Evolutionary conservation across 2,113 vertebrate species (phyloP).

Genomic region (Malurus alboscapulatus): DNA sequence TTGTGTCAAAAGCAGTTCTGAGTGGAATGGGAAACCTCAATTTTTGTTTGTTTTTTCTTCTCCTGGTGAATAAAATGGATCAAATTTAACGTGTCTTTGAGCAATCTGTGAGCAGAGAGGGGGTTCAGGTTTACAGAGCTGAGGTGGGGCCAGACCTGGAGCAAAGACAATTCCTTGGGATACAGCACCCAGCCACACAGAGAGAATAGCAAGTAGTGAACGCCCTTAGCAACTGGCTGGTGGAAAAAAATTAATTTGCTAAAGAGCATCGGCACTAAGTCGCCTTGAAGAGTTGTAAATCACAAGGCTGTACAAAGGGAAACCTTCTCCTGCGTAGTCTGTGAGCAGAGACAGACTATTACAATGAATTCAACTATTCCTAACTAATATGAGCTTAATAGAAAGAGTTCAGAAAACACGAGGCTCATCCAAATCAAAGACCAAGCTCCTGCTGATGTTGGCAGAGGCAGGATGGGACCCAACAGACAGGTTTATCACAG

Average conservation of each 20-base stretch:
- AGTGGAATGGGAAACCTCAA: background rate
- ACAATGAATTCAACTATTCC: background rate
- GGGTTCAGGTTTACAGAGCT: background rate
- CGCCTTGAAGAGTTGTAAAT: conserved; percentile 16
- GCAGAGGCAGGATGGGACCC: background rate
- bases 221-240: background rate
- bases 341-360: background rate
- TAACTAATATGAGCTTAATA: background rate
- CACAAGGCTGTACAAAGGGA: background rate
- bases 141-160: background rate
- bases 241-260: conserved; percentile 24
- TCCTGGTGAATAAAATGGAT: background rate
- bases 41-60: background rate
- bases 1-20: background rate
- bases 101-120: background rate
- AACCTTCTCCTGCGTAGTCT: background rate
- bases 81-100: background rate
- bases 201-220: background rate
- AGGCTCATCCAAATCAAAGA: background rate
- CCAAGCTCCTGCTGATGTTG: background rate
- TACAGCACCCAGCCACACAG: background rate
- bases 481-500: background rate
- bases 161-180: background rate
- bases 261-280: background rate
- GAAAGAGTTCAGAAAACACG: background rate